Base-by-base conservation (phyloP, 2,113 vertebrate genomes). In the Myotis brandtii region DNA sequence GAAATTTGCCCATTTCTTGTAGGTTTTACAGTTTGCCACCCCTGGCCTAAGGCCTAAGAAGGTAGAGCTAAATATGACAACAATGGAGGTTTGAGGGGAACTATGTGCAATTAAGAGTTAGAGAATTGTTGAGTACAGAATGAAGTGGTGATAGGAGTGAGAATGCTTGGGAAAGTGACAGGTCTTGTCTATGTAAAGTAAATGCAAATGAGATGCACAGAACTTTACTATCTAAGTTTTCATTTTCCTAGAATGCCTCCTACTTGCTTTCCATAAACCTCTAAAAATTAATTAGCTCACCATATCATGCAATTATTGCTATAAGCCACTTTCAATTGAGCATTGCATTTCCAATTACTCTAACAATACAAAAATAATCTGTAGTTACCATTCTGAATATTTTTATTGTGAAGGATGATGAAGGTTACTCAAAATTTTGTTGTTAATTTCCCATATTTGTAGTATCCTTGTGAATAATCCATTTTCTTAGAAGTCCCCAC, bases 331-430 rank as follows among this genome's bases (percentile, higher is more conserved):
- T 96, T 14, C 30, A 89, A 7, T 16, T 46, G 25, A 96, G 5
- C 9, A 67, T 6, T 34, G 6, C 9, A 79, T 83, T 89, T 95
- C 9, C 20, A 93, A 54, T 73, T 93, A 89, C 67, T 89, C 20
- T 69, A 86, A 69, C n/a, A 79, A 83, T 64, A 69, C 75, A 5
- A 96, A 95, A 95, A 93, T 67, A 89, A 94, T 80, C 46, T 64
- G 3, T 73, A 95, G 52, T 83, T 89, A 91, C 21, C 34, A 79
- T 92, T 77, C 64, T 92, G 23, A 83, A 93, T 77, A 82, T 23
- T 75, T 85, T 48, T n/a, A 27, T 95, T 96, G 52, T 86, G 82
- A 62, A 82, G 18, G 37, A 86, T 94, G 66, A 86, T 67, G 50
- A 92, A 67, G 59, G 73, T 79, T 80, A 89, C 86, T 79, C 43